Conservation (phyloP, 2,797 vertebrate genomes). For the Potorous gilbertii region DNA sequence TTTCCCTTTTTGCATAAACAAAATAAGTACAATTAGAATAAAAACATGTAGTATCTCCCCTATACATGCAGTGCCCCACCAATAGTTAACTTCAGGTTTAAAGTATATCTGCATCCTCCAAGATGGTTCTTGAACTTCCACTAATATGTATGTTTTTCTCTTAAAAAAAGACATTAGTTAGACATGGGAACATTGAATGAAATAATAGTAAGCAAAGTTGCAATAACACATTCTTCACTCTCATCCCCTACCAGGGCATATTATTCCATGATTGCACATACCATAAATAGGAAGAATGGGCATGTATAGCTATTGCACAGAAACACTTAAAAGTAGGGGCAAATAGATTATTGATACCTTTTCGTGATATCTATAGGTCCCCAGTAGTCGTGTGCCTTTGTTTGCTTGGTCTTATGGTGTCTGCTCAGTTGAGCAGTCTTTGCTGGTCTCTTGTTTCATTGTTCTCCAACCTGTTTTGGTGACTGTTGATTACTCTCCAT, state of each 20-base stretch:
- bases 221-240: neutral
- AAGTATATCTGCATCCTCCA: neutral
- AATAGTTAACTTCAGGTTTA: neutral
- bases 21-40: too few relatives aligned
- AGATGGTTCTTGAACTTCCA: neutral
- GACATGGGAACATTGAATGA: neutral
- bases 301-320: neutral
- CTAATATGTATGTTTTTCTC: neutral
- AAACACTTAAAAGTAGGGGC: neutral
- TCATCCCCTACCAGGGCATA: neutral
- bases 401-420: too few relatives aligned
- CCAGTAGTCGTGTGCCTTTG: neutral
- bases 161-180: neutral
- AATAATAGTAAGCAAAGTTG: neutral
- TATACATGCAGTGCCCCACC: neutral
- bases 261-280: neutral
- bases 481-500: too few relatives aligned
- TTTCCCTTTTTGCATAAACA: too few relatives aligned
- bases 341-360: neutral
- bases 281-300: neutral
- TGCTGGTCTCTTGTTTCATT: too few relatives aligned
- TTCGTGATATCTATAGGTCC: neutral
- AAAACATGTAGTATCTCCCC: too few relatives aligned
- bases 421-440: too few relatives aligned
- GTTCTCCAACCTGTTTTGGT: too few relatives aligned